phyloP scores from a whole-genome alignment of 2,113 vertebrate species.

The Heterocephalus glaber region DNA sequence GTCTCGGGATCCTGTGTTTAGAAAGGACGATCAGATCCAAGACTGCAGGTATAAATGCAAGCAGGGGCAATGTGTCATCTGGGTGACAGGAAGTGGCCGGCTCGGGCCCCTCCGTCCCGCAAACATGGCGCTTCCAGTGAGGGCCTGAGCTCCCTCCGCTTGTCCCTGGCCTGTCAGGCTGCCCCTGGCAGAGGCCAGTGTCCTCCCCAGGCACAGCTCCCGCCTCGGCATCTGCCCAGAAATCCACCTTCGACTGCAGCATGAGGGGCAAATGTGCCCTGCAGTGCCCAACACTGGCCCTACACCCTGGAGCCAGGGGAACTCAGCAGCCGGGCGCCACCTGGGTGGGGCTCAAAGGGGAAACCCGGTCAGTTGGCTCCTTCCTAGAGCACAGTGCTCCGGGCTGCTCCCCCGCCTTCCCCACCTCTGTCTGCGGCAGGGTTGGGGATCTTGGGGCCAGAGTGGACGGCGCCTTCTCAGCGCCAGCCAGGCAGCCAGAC shows the following conservation, averaged over 20 bases:
- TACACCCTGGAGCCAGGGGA: background rate
- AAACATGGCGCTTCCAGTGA: accelerated
- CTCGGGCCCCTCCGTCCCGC: background rate
- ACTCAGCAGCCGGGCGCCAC: background rate
- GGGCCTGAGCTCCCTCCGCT: background rate
- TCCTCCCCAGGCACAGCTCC: background rate
- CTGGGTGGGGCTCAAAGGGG: background rate
- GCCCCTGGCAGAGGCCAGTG: background rate
- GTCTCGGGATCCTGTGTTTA: background rate
- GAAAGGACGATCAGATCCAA: background rate
- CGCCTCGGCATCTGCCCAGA: too few relatives aligned
- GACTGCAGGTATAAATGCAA: background rate
- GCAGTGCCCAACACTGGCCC: too few relatives aligned
- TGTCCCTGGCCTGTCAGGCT: background rate
- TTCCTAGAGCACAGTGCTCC: background rate
- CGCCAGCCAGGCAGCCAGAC: background rate
- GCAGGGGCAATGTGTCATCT: accelerated
- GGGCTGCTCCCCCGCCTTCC: background rate
- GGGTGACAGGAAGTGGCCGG: background rate
- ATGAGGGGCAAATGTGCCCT: too few relatives aligned
- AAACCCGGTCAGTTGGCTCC: too few relatives aligned
- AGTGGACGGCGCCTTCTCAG: background rate
- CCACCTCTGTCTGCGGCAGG: background rate
- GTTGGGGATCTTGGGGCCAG: accelerated
- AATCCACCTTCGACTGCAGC: background rate